Percentiles rank a stretch among this genome's conserved stretches.
Evolutionary conservation across 2,113 vertebrate genomes (phyloP).

Genomic region (Calonectris borealis): DNA sequence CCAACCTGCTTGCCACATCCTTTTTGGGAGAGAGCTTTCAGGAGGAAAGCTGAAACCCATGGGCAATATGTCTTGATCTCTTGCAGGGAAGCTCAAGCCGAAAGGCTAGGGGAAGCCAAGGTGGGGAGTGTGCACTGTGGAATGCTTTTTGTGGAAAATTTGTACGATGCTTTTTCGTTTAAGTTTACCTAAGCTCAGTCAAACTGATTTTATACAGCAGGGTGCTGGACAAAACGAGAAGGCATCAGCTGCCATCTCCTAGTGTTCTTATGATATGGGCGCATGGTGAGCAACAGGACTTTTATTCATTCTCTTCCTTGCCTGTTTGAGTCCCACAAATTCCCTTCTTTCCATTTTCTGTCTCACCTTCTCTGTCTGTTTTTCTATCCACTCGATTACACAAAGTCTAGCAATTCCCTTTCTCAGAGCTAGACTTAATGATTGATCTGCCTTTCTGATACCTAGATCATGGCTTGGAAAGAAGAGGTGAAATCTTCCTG

Average conservation of each 20-base stretch:
- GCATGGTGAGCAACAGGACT: background rate
- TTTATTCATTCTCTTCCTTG: background rate
- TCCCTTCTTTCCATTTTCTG: background rate
- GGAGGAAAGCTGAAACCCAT: too few relatives aligned
- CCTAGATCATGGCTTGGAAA: background rate
- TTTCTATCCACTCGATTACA: background rate
- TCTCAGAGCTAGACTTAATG: background rate
- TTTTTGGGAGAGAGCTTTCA: background rate
- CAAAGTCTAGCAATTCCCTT: background rate
- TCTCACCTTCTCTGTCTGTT: background rate
- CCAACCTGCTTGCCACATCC: too few relatives aligned
- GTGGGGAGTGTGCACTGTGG: background rate
- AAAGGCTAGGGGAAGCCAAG: background rate
- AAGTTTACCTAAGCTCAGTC: background rate
- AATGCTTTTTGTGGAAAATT: background rate
- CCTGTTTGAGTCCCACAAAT: background rate
- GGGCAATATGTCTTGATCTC: background rate
- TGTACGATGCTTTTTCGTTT: background rate
- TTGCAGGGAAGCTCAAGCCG: too few relatives aligned
- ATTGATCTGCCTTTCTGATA: background rate
- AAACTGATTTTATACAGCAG: background rate
- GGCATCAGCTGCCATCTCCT: background rate
- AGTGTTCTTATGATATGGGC: rapidly evolving
- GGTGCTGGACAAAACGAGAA: background rate
- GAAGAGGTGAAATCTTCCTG: background rate